These are phyloP conservation scores for Megastigmus dorsalis DNA, from an alignment of 2,888 invertebrate species.

Conservation along the genomic window DNA sequence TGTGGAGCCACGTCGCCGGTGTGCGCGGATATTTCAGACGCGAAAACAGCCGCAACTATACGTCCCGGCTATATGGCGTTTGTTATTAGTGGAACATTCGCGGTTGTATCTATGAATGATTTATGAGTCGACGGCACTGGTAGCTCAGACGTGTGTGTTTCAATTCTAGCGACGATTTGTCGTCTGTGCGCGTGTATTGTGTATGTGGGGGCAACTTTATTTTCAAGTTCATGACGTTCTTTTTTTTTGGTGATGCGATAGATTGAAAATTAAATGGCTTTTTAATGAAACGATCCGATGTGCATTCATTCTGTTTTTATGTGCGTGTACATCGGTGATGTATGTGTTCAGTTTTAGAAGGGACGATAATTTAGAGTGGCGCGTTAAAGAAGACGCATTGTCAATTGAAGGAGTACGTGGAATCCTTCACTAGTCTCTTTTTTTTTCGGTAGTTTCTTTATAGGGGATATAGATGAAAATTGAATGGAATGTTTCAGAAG, in stretches of 20 bases:
- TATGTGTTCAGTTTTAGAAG: too few relatives aligned
- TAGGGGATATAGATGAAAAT: slow-evolving; percentile 16
- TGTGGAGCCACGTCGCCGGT: not conserved
- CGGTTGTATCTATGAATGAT: slow-evolving; percentile 28
- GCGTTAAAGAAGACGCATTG: not conserved
- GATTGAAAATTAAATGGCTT: too few relatives aligned
- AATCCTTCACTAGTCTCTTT: not conserved
- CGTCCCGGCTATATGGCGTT: not conserved
- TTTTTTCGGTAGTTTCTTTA: not conserved
- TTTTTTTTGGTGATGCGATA: not conserved
- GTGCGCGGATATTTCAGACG: not conserved
- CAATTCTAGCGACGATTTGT: slow-evolving; percentile 3
- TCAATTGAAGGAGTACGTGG: not conserved
- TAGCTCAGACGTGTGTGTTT: slow-evolving; percentile 24
- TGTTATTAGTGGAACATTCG: slow-evolving; percentile 5
- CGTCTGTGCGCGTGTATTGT: not conserved
- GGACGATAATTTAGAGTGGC: slow-evolving; percentile 6
- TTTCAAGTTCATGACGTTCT: not conserved
- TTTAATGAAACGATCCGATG: too few relatives aligned
- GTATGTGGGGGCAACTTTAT: not conserved
- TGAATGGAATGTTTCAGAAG: slow-evolving; percentile 20
- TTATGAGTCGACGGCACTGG: slow-evolving; percentile 18
- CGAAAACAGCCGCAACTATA: not conserved
- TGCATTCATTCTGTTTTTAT: too few relatives aligned
- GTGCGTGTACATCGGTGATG: too few relatives aligned